Conservation (phyloP, 2,797 vertebrate species). For the Menidia menidia region DNA sequence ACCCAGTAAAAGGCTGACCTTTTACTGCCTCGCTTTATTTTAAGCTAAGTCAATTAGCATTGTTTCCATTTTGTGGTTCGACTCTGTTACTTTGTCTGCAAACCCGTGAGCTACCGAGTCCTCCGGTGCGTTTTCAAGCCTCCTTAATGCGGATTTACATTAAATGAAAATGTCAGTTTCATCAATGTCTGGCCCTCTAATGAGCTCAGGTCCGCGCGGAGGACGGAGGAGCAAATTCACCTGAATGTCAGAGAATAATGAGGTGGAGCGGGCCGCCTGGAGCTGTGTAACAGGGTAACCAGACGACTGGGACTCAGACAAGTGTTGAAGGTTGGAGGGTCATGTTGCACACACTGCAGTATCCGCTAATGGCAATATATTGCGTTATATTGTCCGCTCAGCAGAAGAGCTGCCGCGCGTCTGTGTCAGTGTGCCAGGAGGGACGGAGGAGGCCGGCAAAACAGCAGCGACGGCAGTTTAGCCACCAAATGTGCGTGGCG, state of each 20-base stretch:
- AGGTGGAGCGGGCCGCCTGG: constrained; percentile 46
- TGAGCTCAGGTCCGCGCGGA: constrained; percentile 30
- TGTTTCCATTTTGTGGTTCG: no score
- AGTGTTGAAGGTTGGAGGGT: constrained; percentile 73
- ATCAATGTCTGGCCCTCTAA: constrained; percentile 17
- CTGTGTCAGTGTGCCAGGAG: constrained; percentile 75
- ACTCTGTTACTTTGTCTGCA: not conserved
- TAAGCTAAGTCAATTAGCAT: no score
- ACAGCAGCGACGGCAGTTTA: constrained; percentile 73
- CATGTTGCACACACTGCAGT: constrained; percentile 67
- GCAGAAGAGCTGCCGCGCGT: constrained; percentile 63
- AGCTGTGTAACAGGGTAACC: constrained; percentile 56
- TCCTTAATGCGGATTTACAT: not conserved
- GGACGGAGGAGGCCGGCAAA: constrained; percentile 62
- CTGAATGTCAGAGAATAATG: constrained; percentile 34
- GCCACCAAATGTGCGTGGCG: constrained; percentile 60
- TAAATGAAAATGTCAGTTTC: constrained; percentile 33
- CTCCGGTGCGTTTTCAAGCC: not conserved
- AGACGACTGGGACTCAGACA: constrained; percentile 62
- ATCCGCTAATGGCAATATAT: constrained; percentile 79
- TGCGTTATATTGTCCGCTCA: constrained; percentile 70
- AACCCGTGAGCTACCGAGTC: constrained; percentile 2
- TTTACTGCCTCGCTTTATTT: no score
- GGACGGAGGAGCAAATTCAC: constrained; percentile 25
- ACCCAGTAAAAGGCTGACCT: no score